Percentiles rank a stretch among this genome's conserved stretches.
These are phyloP conservation scores for Coryphaenoides rupestris DNA, from an alignment of 2,113 vertebrate species.

Conservation along the genomic window DNA sequence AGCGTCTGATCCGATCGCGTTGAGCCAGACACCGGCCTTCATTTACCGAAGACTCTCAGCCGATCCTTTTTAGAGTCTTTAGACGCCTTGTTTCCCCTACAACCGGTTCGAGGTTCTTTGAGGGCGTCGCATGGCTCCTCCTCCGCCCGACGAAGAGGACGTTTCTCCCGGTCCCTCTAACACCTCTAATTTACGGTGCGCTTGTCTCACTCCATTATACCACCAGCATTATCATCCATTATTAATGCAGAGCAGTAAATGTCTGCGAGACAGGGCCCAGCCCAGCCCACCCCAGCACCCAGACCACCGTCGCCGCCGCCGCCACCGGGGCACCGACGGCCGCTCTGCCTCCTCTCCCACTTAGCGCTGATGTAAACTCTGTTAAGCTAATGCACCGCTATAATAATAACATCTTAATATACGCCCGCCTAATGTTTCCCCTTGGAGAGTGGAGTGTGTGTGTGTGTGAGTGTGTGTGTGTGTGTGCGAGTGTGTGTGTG, in stretches of 20 bases:
- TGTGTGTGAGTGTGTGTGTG: too few relatives aligned
- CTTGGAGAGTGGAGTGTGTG: too few relatives aligned
- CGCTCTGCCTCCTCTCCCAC: conserved; percentile 24
- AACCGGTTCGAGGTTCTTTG: too few relatives aligned
- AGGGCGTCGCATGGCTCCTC: too few relatives aligned
- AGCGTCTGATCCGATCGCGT: too few relatives aligned
- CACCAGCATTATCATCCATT: conserved; percentile 53
- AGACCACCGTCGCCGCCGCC: background rate
- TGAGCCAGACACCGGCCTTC: too few relatives aligned
- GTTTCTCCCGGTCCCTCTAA: background rate
- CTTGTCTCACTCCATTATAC: conserved; percentile 47
- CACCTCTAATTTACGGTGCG: conserved; percentile 45
- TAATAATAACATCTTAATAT: conserved; percentile 77
- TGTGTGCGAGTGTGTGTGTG: too few relatives aligned
- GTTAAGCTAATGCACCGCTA: conserved; percentile 65
- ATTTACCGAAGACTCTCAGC: too few relatives aligned
- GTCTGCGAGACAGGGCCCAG: conserved; percentile 53
- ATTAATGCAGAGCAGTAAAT: conserved; percentile 54
- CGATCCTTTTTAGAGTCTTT: too few relatives aligned
- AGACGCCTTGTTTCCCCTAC: too few relatives aligned
- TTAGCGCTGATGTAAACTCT: conserved; percentile 58
- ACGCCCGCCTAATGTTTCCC: conserved; percentile 69
- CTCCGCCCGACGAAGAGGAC: too few relatives aligned
- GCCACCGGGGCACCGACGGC: conserved; percentile 7
- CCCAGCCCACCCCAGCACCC: too few relatives aligned